phyloP scores from a whole-genome alignment of 2,113 vertebrate species.

The Sprattus sprattus region DNA sequence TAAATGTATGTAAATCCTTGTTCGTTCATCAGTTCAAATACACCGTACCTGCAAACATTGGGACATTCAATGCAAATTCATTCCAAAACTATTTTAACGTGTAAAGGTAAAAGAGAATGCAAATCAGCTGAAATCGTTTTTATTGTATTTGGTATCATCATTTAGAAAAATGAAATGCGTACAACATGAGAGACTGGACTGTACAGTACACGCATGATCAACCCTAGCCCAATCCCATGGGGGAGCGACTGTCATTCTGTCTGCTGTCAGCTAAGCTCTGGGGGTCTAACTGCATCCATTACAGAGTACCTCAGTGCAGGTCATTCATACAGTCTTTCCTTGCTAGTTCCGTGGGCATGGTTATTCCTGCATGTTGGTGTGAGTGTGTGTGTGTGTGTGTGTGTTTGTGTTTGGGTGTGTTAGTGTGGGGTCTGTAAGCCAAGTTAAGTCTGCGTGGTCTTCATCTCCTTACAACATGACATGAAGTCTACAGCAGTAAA shows the following conservation, averaged over 20 bases:
- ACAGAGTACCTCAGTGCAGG: background rate
- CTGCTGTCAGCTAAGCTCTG: background rate
- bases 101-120: background rate
- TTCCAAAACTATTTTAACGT: background rate
- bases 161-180: constrained; percentile 38
- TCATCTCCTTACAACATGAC: background rate
- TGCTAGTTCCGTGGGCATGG: background rate
- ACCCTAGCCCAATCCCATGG: background rate
- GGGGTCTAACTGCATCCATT: background rate
- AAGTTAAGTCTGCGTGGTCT: background rate
- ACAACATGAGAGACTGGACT: constrained; percentile 31
- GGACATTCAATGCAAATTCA: background rate
- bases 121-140: constrained; percentile 15
- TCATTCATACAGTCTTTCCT: background rate
- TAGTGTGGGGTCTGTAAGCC: background rate
- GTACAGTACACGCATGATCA: constrained; percentile 11
- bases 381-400: background rate
- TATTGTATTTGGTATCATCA: constrained; percentile 45
- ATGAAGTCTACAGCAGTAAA: background rate
- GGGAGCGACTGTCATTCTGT: background rate
- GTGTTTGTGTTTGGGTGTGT: background rate
- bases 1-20: background rate
- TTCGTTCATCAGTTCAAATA: background rate
- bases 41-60: background rate
- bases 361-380: background rate